Base-by-base conservation (phyloP, 2,888 invertebrate genomes). In the Bembecia ichneumoniformis region DNA sequence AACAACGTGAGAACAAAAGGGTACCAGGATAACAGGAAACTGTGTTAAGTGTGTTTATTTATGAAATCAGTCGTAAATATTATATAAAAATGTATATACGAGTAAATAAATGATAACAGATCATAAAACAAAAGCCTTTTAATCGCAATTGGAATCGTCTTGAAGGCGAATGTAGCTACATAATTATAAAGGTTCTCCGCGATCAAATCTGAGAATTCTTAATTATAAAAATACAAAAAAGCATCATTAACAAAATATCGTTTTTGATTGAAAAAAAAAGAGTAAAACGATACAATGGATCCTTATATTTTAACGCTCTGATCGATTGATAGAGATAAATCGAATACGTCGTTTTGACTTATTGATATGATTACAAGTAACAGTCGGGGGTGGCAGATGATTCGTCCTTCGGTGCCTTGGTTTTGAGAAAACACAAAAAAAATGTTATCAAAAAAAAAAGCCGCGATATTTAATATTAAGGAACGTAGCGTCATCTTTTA, bases 311-410 rank as follows among this genome's bases (percentile, higher is more conserved):
- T 47, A 45, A 43, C 20, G 43, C 55, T 67, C 65, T 71, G 72
- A 74, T 74, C 61, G 68, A 77, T 74, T 59, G 62, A 68, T 67
- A 65, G 61, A 62, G 62, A 65, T 63, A 60, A 63, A 63, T 61
- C 51, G 53, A 68, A 65, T 63, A 61, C 67, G 60, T 63, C 58
- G 55, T 60, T 58, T 57, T 70, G 64, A 74, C 65, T 68, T 74
- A 73, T 71, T 60, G 67, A 72, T 67, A 69, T 59, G 62, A 67
- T 73, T 70, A 65, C 62, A 58, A 56, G 52, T 54, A 77, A 58
- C 79, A 57, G 76, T 75, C 57, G 74, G 74, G 77, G 77, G 75
- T 71, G 68, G 72, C 75, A 77, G 76, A 75, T 78, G 80, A 70
- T 61, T 59, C 55, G 58, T 56, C 60, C 60, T 59, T 59, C 59